Evolutionary conservation across 2,888 invertebrate species (phyloP), one percentile per base, ranked within the genome.

Genomic region (Asteroscopus sphinx): DNA sequence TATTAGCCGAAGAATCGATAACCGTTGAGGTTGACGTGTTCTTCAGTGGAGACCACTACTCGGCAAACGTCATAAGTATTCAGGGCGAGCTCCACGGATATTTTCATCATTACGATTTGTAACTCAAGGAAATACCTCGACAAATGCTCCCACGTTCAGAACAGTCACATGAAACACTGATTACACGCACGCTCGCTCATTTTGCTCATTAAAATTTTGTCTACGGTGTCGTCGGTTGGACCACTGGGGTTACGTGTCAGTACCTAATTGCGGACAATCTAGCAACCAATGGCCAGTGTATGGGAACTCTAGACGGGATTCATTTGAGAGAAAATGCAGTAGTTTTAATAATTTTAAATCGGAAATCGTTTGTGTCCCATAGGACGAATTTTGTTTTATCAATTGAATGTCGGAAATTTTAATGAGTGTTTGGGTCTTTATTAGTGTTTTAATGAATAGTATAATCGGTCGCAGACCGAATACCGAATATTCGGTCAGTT

Each of bases 191-290:
- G 85, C 81, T 81, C 76, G 72, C 79, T 82, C 79, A 85, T 83
- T 86, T 77, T 59, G 63, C 81, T 87, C 86, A 86, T 89, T 89
- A 88, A 87, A 82, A 84, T 86, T 84, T 82, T 84, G 87, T 88
- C 86, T 82, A 73, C 63, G 67, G 63, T 85, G 87, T 86, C 85
- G 78, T 73, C 81, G 66, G 52, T 41, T 42, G 62, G 69, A 69
- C 82, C 82, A 82, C 82, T 79, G 82, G 80, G 77, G 60, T 73
- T 60, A 58, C 59, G 54, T 57, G 58, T 67, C 57, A 47, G 17
- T 13, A 47, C 68, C 73, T 83, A 82, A 85, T 85, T 86, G 76
- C 64, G 72, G 76, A 77, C 80, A 81, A 85, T 83, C 76, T 79
- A 68, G 62, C 62, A 45, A 61, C 49, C 54, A 46, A 55, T 63